These are phyloP conservation scores for Drosophila paracracens DNA, from an alignment of 2,888 invertebrate genomes.

Conservation along the genomic window DNA sequence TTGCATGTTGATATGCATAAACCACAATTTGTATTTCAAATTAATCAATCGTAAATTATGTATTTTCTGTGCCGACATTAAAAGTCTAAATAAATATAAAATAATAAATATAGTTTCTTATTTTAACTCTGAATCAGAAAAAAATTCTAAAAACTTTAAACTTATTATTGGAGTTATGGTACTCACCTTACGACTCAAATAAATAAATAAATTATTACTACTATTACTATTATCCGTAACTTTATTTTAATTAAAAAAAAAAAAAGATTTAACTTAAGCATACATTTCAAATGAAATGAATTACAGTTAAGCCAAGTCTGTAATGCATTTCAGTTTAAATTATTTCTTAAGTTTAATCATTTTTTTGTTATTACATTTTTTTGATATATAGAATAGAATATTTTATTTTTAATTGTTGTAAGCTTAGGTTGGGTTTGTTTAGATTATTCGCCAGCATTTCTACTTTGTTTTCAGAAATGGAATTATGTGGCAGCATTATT, in stretches of 20 bases:
- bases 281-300: background rate
- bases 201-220: background rate
- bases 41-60: background rate
- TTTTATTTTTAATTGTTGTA: background rate
- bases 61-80: background rate
- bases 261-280: background rate
- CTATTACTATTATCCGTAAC: too few relatives aligned
- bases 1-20: background rate
- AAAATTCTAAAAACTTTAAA: rapidly evolving
- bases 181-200: background rate
- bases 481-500: background rate
- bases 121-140: background rate
- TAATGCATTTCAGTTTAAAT: too few relatives aligned
- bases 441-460: background rate
- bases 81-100: background rate
- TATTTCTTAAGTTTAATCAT: too few relatives aligned
- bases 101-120: background rate
- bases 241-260: too few relatives aligned
- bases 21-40: background rate
- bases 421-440: background rate
- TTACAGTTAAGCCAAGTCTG: too few relatives aligned
- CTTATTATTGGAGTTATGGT: background rate
- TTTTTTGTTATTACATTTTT: too few relatives aligned
- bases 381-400: background rate
- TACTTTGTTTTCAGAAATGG: background rate